A percentile compares a stretch with the other conserved stretches of the same genome.
Conservation (phyloP, 2,113 vertebrate species). For the Aptenodytes patagonicus region DNA sequence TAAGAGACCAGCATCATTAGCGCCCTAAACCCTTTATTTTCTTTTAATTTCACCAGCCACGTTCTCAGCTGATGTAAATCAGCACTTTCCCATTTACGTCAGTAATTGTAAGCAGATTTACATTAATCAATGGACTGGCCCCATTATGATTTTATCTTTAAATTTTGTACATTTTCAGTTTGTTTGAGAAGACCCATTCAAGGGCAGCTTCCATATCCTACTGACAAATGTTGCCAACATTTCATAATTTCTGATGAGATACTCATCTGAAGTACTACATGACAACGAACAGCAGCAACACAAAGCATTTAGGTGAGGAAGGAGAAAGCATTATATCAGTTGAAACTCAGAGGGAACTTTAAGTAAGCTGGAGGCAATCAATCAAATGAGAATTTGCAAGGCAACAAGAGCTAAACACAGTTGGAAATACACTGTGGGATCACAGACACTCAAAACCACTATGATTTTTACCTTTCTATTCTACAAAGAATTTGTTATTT, state of each 20-base stretch:
- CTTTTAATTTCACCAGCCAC: neutral
- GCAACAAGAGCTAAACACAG: neutral
- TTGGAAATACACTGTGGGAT: neutral
- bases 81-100: neutral
- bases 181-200: neutral
- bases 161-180: neutral
- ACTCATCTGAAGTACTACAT: neutral
- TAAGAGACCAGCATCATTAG: neutral
- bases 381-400: neutral
- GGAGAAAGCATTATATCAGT: neutral
- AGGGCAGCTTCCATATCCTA: neutral
- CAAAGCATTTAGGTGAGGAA: neutral
- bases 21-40: neutral
- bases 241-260: neutral
- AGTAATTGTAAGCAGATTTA: neutral
- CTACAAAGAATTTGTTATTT: neutral
- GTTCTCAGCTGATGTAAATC: neutral
- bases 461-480: neutral
- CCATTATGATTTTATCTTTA: conserved; percentile 38
- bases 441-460: neutral
- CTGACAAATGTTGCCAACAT: neutral
- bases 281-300: neutral
- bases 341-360: neutral
- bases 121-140: neutral
- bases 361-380: neutral